Base-by-base conservation (phyloP, 2,113 vertebrate species). In the Nothocercus nigrocapillus region DNA sequence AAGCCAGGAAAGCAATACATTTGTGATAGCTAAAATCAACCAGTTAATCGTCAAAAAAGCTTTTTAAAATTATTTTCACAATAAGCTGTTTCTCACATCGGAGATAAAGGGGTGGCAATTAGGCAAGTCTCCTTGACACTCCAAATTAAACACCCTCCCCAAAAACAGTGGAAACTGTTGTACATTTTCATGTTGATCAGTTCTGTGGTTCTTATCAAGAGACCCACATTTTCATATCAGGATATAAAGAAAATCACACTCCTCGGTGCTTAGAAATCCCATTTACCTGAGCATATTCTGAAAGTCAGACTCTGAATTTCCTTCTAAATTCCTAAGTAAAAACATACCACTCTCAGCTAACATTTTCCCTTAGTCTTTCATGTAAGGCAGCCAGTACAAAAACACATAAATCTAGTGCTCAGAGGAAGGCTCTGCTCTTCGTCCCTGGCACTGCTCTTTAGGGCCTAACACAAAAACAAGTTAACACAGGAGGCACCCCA, bases 31-130 rank as follows among this genome's bases (percentile, higher is more conserved):
- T 74, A 42, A 3, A 56, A 90, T 93, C 88, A 95, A 81, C 42
- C 92, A 93, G 88, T 77, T 88, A 92, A 73, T 10, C 21, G 85
- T 16, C 82, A 69, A 85, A 83, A 90, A 83, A 56, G 78, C 49
- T 49, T 80, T 62, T 85, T 82, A 49, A 22, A 75, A 88, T 30
- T 4, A 34, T 36, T 36, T 74, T 53, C 75, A 54, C 75, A n/a
- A 30, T 12, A 69, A 69, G n/a, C 44, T 67, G 72, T 80, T 95
- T 72, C 92, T 82, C 70, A 28, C 3, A 0, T 64, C 53, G 30
- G 4, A 90, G 59, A 93, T 36, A 64, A 91, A 40, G 92, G 91
- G n/a, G 66, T 45, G 66, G 58, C 70, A 79, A 8, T 2, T 62
- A 45, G 42, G 64, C 62, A 91, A 76, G 67, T 30, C 24, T 7